Percentiles rank a stretch among this genome's conserved stretches.
These are phyloP conservation scores for Agriotes lineatus DNA, from an alignment of 2,888 invertebrate species.

Conservation along the genomic window DNA sequence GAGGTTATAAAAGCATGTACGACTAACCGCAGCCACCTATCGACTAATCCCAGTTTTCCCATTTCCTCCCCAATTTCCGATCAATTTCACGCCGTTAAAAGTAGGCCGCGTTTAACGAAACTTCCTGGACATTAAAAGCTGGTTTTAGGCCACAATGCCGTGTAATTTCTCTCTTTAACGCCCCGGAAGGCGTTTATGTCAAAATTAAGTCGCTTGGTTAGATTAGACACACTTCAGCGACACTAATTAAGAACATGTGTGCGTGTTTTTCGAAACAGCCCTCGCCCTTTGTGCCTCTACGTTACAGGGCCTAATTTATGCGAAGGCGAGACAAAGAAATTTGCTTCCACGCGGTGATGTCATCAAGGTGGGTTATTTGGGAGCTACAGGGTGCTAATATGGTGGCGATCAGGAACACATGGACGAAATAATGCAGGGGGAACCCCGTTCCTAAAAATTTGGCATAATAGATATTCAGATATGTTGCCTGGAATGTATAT, in stretches of 20 bases:
- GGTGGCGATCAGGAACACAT: background rate
- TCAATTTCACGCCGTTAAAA: slow-evolving; percentile 28
- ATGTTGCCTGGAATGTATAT: too few relatives aligned
- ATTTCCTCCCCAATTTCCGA: slow-evolving; percentile 37
- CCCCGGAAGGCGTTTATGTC: slow-evolving; percentile 41
- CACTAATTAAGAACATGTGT: slow-evolving; percentile 48
- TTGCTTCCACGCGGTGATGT: slow-evolving; percentile 3
- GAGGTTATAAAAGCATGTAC: background rate
- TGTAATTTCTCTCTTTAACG: slow-evolving; percentile 39
- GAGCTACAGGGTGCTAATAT: slow-evolving; percentile 1
- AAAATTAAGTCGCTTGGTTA: slow-evolving; percentile 40
- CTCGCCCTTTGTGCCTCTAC: background rate
- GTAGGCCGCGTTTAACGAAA: background rate
- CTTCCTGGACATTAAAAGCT: slow-evolving; percentile 30
- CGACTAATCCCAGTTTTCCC: slow-evolving; percentile 24
- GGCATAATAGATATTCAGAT: too few relatives aligned
- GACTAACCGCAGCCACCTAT: background rate
- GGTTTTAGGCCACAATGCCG: slow-evolving; percentile 22
- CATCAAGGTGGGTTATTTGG: slow-evolving; percentile 12
- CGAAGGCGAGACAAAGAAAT: background rate
- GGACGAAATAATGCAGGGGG: too few relatives aligned
- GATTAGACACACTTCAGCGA: slow-evolving; percentile 41
- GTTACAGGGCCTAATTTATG: slow-evolving; percentile 5
- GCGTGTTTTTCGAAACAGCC: background rate
- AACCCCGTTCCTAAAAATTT: too few relatives aligned